phyloP scores from a whole-genome alignment of 2,113 vertebrate genomes.

The Labrus mixtus region DNA sequence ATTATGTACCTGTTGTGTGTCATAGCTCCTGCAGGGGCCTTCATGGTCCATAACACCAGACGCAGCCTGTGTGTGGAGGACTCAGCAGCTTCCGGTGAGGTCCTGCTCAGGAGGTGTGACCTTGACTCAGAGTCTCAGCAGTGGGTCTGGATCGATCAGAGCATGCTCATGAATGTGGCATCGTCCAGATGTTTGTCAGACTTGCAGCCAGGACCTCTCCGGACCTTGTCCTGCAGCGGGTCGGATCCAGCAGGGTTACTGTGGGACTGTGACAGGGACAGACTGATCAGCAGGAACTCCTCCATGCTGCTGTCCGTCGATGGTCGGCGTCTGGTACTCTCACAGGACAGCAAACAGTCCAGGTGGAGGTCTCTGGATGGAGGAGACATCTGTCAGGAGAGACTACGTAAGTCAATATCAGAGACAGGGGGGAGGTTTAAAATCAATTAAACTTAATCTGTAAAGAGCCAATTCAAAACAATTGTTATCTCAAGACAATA shows the following conservation, averaged over 20 bases:
- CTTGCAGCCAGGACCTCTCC: conserved; percentile 28
- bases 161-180: conserved; percentile 60
- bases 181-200: conserved; percentile 76
- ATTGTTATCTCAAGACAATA: no score
- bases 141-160: conserved; percentile 76
- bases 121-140: conserved; percentile 75
- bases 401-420: conserved; percentile 70
- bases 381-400: conserved; percentile 77
- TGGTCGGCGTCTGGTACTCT: conserved; percentile 42
- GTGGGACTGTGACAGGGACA: conserved; percentile 76
- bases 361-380: conserved; percentile 77
- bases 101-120: conserved; percentile 70
- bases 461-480: no score
- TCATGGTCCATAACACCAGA: conserved; percentile 75
- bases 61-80: conserved; percentile 78
- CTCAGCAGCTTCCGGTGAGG: conserved; percentile 21
- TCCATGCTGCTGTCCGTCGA: conserved; percentile 62
- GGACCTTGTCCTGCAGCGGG: conserved; percentile 57
- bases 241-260: conserved; percentile 15
- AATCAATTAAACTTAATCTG: no score
- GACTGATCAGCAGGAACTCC: conserved; percentile 64
- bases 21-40: conserved; percentile 59
- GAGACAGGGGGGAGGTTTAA: not conserved
- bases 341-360: conserved; percentile 32
- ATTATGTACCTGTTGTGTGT: not conserved